These are phyloP conservation scores for Corythornis leucogaster DNA, from an alignment of 2,797 vertebrate genomes.

Conservation along the genomic window DNA sequence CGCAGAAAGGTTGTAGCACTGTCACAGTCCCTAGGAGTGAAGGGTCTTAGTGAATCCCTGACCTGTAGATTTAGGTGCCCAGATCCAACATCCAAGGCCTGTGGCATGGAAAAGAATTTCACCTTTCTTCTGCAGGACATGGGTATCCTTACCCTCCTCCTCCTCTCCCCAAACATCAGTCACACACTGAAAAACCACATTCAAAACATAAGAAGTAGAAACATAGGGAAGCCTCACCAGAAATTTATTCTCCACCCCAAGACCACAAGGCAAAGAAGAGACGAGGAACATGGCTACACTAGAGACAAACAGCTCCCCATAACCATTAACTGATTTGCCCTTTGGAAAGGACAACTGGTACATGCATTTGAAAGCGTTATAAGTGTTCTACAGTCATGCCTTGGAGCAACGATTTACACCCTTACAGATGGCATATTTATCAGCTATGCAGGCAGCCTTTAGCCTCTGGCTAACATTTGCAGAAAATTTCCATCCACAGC, in stretches of 20 bases:
- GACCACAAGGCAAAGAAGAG: neutral
- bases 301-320: neutral
- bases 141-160: neutral
- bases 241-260: neutral
- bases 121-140: neutral
- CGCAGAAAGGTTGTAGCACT: neutral
- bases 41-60: neutral
- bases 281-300: neutral
- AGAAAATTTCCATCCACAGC: neutral
- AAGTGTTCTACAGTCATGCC: neutral
- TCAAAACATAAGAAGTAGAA: neutral
- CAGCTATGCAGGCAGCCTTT: neutral
- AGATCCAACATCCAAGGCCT: neutral
- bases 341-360: constrained; percentile 6
- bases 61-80: neutral
- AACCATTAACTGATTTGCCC: neutral
- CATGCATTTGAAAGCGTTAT: neutral
- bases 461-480: neutral
- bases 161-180: neutral
- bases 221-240: neutral
- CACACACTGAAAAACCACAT: neutral
- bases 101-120: neutral
- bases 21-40: neutral
- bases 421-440: neutral
- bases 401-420: neutral